phyloP scores from a whole-genome alignment of 2,797 vertebrate genomes.

The Sebastiscus tertius region DNA sequence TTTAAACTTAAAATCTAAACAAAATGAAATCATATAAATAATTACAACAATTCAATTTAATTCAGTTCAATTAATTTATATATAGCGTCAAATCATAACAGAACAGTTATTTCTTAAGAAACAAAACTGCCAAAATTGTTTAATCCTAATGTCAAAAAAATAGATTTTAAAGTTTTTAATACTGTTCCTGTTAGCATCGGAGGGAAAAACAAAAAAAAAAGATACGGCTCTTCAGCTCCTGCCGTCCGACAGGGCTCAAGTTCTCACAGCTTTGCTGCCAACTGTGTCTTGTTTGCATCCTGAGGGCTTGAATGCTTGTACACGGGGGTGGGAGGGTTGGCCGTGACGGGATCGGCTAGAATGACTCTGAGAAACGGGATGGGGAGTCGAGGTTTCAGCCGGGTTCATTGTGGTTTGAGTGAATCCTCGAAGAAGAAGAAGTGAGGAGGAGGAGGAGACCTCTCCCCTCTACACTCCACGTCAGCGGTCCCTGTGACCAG shows the following conservation, averaged over 20 bases:
- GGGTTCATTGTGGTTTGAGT: conserved; percentile 21
- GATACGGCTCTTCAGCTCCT: conserved; percentile 31
- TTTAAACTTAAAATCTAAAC: too few relatives aligned
- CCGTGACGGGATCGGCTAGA: conserved; percentile 23
- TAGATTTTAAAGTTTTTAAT: background rate
- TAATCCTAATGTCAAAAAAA: background rate
- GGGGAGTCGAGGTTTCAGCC: background rate
- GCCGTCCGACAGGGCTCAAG: conserved; percentile 19
- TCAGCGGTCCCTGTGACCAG: conserved; percentile 60
- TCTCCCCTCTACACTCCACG: conserved; percentile 37
- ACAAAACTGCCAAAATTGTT: background rate
- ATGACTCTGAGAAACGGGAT: conserved; percentile 34
- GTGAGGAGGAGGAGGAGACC: conserved; percentile 5
- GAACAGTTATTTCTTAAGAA: too few relatives aligned
- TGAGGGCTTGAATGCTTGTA: conserved; percentile 16
- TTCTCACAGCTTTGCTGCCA: conserved; percentile 33
- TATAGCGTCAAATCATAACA: too few relatives aligned
- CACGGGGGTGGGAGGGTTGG: conserved; percentile 14
- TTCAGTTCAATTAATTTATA: too few relatives aligned
- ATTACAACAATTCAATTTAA: too few relatives aligned
- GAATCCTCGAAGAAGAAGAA: background rate
- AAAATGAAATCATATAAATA: too few relatives aligned
- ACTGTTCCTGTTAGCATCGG: background rate
- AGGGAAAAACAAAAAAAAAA: background rate
- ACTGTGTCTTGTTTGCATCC: conserved; percentile 30